Evolutionary conservation across 1,140 invertebrate genomes (phyloP), one percentile per base, ranked within the genome.

Genomic region (Drosophila murphyi): DNA sequence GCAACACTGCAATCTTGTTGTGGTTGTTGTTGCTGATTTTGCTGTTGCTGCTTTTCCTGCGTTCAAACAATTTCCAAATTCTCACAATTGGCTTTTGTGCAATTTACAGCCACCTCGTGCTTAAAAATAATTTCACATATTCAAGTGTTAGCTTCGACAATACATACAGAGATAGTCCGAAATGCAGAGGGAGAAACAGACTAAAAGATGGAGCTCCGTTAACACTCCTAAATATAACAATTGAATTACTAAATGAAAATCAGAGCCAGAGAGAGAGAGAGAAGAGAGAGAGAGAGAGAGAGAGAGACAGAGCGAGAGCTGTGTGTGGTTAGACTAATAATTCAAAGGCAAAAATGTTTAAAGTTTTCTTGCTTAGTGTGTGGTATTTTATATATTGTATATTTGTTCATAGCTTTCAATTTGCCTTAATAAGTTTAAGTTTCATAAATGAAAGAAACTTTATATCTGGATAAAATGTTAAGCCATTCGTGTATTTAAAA

Each of bases 61-160:
- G 39, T 62, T 50, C 74, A 80, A 87, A 82, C 82, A 87, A 86
- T 86, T 86, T 87, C 76, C 82, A 63, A 72, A 78, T 50, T 47
- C 75, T 55, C 62, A 61, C 74, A 81, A 85, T 87, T 86, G 78
- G 75, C 78, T 87, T 82, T 86, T 81, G 67, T 76, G 82, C 78
- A 88, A 87, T 88, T 87, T 88, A 88, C 76, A 77, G 72, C 59
- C 63, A 65, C 78, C 62, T 78, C 64, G 68, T 79, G 70, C 68
- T 88, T 87, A 82, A 73, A 79, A 76, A 82, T 87, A 88, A 87
- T 82, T 88, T 88, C 76, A 62, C 43, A 81, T 55, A 71, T 61
- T 80, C 69, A 76, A 83, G 77, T 79, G 68, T 64, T 55, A 60
- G 41, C 63, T 72, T 32, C 57, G 54, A 68, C 72, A 72, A 56